These are phyloP conservation scores for Crocuta crocuta DNA, from an alignment of 2,113 vertebrate genomes.

Conservation along the genomic window DNA sequence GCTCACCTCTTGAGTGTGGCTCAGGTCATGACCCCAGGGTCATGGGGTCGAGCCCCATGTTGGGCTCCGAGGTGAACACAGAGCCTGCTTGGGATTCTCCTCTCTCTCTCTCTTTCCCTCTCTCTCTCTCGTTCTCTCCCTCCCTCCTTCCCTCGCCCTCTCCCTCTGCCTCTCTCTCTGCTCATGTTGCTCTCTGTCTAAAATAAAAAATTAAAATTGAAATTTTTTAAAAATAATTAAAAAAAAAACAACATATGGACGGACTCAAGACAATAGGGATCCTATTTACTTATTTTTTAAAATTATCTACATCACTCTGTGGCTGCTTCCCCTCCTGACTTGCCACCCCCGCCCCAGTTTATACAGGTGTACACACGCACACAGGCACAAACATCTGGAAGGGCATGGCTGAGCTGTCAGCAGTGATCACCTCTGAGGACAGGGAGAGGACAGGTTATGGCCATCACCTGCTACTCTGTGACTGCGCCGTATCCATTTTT, in stretches of 20 bases:
- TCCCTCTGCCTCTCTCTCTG: no score
- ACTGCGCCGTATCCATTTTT: background rate
- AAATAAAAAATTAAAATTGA: no score
- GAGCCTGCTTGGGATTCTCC: no score
- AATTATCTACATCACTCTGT: background rate
- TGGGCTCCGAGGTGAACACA: no score
- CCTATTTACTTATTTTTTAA: background rate
- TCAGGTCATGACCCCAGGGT: no score
- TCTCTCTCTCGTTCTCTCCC: no score
- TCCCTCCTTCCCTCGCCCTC: no score
- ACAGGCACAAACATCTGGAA: background rate
- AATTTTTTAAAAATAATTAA: no score
- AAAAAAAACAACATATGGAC: background rate
- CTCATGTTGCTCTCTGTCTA: no score
- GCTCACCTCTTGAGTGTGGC: no score
- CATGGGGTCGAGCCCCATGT: no score
- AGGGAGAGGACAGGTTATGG: background rate
- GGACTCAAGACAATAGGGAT: background rate
- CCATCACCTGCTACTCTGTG: background rate
- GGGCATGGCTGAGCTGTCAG: rapidly evolving
- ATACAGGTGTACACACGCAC: background rate
- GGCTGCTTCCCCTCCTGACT: background rate
- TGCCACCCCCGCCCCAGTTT: background rate
- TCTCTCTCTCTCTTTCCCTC: no score
- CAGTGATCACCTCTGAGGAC: background rate